These are phyloP conservation scores for Saccopteryx bilineata DNA, from an alignment of 2,113 vertebrate genomes.

Conservation along the genomic window DNA sequence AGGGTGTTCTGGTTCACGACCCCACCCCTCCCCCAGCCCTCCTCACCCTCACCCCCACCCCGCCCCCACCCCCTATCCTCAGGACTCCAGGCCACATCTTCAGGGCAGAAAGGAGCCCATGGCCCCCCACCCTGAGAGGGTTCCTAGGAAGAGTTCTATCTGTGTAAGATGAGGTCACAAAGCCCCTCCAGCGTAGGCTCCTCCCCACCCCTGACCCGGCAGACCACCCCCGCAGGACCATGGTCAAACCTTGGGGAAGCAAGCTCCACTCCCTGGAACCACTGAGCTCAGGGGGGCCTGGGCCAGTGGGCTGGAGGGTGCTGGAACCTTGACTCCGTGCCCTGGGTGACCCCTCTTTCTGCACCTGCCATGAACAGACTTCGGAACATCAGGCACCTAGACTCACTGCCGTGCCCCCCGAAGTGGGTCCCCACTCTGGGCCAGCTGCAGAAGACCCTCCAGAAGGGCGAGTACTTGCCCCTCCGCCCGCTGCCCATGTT, in stretches of 20 bases:
- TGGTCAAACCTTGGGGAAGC: constrained; percentile 29
- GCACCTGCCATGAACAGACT: constrained; percentile 57
- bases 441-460: constrained; percentile 80
- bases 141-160: not conserved
- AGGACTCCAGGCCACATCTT: not conserved
- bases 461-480: constrained; percentile 78
- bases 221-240: not conserved
- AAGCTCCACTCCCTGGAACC: not conserved
- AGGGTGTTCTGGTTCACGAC: not conserved
- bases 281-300: not conserved
- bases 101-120: not conserved
- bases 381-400: not conserved
- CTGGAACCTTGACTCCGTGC: not conserved
- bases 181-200: constrained; percentile 1
- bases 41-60: too few species aligned
- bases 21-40: not conserved
- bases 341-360: not conserved
- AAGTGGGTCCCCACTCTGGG: constrained; percentile 76
- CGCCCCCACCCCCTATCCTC: not conserved
- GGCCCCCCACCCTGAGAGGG: too few species aligned
- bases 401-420: not conserved
- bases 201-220: constrained; percentile 15
- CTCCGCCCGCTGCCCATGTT: constrained; percentile 81
- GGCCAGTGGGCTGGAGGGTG: not conserved
- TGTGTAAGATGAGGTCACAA: constrained; percentile 77